Evolutionary conservation across 1,140 invertebrate species (phyloP), one percentile per base, ranked within the genome.

Genomic region (Helicorthomorpha holstii): DNA sequence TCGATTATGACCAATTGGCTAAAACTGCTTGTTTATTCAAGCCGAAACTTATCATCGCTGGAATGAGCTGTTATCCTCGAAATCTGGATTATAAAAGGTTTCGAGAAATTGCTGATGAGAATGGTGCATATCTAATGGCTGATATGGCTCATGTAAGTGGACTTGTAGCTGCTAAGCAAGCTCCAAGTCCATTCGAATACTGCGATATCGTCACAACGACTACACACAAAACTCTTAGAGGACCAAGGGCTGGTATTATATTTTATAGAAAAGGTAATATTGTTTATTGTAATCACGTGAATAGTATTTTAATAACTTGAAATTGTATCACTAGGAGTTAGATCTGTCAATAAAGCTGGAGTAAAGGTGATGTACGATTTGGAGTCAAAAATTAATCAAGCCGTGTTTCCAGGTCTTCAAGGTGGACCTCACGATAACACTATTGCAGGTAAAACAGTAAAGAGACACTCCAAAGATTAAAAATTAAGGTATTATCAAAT

Each of bases 91-190:
- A 88, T 62, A 82, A 83, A 56, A 69, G 81, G 43, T 98, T 97
- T 69, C 74, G 82, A 27, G 69, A 90, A 67, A 94, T 96, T 47
- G 85, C 85, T 44, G 77, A 92, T 68, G 80, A 86, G 56, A 81
- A 81, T 59, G 84, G 82, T 34, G 82, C 90, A 0, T 84, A 85
- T 60, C 63, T 97, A n/a, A 77, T 96, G 71, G 82, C 88, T 42
- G 93, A 97, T 65, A 97, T 97, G 90, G 86, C 91, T 14, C 92
- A 96, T 65, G 79, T 97, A 46, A 82, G 86, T 56, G 92, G 92
- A 21, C 69, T 96, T 26, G 90, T 97, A 1, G 85, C 91, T 45
- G 86, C 87, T 58, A 79, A 79, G 45, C 62, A 91, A 3, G 83
- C 86, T 48, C 83, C 91, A 14, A 86, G 81, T 66, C 93, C 93